phyloP scores from a whole-genome alignment of 2,113 vertebrate species.

The Myxocyprinus asiaticus region DNA sequence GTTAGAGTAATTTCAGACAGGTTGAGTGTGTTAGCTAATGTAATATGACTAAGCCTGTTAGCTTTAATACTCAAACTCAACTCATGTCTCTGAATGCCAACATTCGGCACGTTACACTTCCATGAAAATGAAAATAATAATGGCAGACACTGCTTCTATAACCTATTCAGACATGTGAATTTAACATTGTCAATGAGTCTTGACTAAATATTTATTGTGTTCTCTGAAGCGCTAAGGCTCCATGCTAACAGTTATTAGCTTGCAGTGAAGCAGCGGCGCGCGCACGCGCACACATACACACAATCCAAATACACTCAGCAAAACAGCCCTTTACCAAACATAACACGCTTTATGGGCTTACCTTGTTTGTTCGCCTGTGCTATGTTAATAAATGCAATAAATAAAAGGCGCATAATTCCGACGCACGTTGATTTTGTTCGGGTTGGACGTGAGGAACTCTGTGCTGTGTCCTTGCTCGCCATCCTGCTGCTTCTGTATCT shows the following conservation, averaged over 20 bases:
- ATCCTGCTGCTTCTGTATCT: constrained; percentile 64
- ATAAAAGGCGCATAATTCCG: constrained; percentile 75
- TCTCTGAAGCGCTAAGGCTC: neutral
- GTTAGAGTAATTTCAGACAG: constrained; percentile 14
- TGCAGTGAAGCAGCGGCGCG: constrained; percentile 25
- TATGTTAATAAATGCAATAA: constrained; percentile 79
- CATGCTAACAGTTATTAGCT: constrained; percentile 32
- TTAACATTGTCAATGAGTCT: neutral
- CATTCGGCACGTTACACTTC: neutral
- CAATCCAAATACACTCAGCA: neutral
- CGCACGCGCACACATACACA: no score
- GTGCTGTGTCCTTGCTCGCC: constrained; percentile 64
- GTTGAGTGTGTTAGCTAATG: neutral
- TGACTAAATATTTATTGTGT: neutral
- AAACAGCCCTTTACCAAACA: neutral
- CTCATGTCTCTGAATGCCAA: neutral
- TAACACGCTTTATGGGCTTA: constrained; percentile 41
- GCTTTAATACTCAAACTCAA: constrained; percentile 15
- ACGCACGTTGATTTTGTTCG: constrained; percentile 62
- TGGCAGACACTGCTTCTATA: neutral
- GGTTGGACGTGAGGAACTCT: constrained; percentile 54
- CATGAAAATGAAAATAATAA: neutral
- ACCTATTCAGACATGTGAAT: neutral
- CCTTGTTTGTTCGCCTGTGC: constrained; percentile 78
- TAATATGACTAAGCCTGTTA: constrained; percentile 40